Conservation (phyloP, 2,113 vertebrate genomes). For the Pluvialis apricaria region DNA sequence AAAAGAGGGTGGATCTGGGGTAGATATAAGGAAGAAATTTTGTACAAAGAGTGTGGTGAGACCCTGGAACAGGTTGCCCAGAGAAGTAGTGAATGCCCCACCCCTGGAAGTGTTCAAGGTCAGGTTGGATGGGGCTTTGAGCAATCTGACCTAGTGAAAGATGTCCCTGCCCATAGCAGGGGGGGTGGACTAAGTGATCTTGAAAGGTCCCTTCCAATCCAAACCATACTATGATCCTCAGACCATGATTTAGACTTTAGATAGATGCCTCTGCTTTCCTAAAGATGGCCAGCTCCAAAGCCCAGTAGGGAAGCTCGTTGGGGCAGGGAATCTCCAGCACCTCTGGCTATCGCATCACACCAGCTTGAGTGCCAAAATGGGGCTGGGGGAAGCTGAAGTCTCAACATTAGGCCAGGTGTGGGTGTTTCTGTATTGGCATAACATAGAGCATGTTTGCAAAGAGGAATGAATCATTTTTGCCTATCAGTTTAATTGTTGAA, state of each 20-base stretch:
- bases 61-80: not conserved
- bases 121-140: not conserved
- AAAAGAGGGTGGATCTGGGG: not conserved
- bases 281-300: not conserved
- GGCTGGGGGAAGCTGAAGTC: not conserved
- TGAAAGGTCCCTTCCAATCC: not conserved
- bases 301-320: not conserved
- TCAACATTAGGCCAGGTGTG: not conserved
- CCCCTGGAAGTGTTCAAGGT: not conserved
- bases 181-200: fast-evolving
- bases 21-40: not conserved
- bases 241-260: not conserved
- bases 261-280: not conserved
- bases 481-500: constrained; percentile 8
- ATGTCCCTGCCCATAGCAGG: not conserved
- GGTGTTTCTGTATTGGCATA: not conserved
- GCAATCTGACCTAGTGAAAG: not conserved
- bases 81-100: not conserved
- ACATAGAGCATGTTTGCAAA: not conserved
- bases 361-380: not conserved
- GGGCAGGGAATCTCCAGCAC: not conserved
- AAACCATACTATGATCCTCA: not conserved
- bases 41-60: not conserved
- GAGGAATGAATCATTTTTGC: not conserved
- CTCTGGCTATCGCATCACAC: not conserved